Base-by-base conservation (phyloP, 2,888 invertebrate species). In the Sabatieria punctata region DNA sequence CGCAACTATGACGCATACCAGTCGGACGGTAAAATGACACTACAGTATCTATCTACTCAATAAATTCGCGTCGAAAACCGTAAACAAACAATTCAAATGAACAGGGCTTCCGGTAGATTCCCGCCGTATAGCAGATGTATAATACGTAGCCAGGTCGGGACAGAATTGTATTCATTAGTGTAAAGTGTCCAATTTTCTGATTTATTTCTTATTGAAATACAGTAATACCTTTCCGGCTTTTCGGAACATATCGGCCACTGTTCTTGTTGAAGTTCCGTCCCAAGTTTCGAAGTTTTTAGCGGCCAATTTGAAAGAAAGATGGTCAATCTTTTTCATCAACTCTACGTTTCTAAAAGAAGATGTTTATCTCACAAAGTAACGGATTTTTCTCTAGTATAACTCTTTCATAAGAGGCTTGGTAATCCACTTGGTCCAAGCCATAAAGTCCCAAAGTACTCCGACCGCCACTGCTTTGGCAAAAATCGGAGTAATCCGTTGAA, bases 401-500 rank as follows among this genome's bases (percentile, higher is more conserved):
- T 15, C n/a, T 22, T 22, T 23, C 30, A 44, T 22, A 11, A 37
- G 37, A 19, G 4, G n/a, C 11, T 19, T 11, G 2, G 38, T 3
- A 13, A 44, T 19, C 38, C 4, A 2, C 4, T 6, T 37, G 2
- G 44, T 44, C 44, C 45, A 45, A 13, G 45, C 39, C 18, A 45
- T 15, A n/a, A 39, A 45, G 33, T 49, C 49, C 13, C 2, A 18
- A 2, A 44, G 11, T 4, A 46, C 49, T 8, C 49, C 49, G 40
- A 49, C 45, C 37, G 39, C 25, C 22, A 49, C 40, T n/a, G 46
- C 4, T n/a, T 25, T 35, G n/a, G 21, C 45, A 22, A 48, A 48
- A 4, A 2, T 3, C 2, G 45, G 23, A 8, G 36, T 37, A 6
- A 26, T 48, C 6, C n/a, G 15, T 11, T 39, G 23, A 21, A 43